These are phyloP conservation scores for Ceratotherium simum DNA, from an alignment of 2,113 vertebrate genomes.

Conservation along the genomic window DNA sequence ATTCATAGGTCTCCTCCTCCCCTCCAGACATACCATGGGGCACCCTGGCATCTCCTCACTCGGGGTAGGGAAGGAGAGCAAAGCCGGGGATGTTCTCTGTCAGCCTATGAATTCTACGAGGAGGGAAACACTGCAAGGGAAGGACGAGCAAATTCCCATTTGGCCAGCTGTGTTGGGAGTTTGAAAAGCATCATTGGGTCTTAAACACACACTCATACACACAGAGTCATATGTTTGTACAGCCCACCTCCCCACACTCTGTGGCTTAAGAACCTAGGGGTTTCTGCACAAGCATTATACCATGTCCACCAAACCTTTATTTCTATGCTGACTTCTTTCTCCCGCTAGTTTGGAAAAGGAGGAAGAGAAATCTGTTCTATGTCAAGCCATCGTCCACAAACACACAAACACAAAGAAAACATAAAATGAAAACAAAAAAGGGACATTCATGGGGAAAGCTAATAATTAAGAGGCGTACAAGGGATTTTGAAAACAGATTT, in stretches of 20 bases:
- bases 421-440: neutral
- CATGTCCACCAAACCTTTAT: neutral
- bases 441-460: neutral
- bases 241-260: neutral
- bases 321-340: neutral
- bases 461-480: neutral
- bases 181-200: neutral
- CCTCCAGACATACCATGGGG: neutral
- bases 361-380: neutral
- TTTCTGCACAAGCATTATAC: neutral
- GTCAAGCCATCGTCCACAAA: neutral
- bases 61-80: neutral
- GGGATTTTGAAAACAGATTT: neutral
- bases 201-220: neutral
- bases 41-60: neutral
- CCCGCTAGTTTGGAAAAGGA: neutral
- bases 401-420: neutral
- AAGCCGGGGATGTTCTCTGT: neutral
- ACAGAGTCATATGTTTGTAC: too few species aligned
- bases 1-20: neutral
- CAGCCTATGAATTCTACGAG: neutral
- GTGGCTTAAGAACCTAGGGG: accelerated
- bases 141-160: neutral
- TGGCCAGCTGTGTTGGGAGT: neutral
- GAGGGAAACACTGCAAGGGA: neutral